Evolutionary conservation across 2,888 invertebrate species (phyloP).

Genomic region (Diabrotica balteata): DNA sequence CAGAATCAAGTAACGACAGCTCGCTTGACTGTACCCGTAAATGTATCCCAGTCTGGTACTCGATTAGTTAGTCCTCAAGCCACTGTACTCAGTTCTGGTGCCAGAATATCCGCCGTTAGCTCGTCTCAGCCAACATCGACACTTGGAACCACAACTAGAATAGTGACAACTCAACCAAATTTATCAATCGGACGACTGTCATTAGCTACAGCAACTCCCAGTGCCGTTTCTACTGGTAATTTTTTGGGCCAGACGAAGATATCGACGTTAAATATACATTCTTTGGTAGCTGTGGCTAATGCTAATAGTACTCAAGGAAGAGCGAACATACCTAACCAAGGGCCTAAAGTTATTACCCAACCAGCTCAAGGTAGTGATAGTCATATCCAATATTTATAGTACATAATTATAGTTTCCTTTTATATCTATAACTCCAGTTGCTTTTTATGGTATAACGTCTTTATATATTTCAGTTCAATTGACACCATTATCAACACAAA

Average conservation of each 20-base stretch:
- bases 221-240: constrained; percentile 46
- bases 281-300: constrained; percentile 54
- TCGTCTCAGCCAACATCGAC: constrained; percentile 45
- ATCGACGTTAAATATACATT: constrained; percentile 54
- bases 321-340: constrained; percentile 50
- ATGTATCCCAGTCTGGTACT: constrained; percentile 48
- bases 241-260: constrained; percentile 52
- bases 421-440: too few species aligned
- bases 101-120: constrained; percentile 52
- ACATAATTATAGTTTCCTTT: too few species aligned
- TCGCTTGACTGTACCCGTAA: constrained; percentile 54
- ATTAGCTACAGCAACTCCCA: constrained; percentile 49
- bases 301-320: constrained; percentile 51
- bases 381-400: too few species aligned
- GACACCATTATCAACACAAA: constrained; percentile 53
- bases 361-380: constrained; percentile 52
- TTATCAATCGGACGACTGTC: constrained; percentile 50
- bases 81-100: constrained; percentile 53
- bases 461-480: constrained; percentile 53
- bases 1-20: constrained; percentile 54
- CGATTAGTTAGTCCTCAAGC: constrained; percentile 54
- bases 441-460: too few species aligned
- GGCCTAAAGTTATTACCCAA: constrained; percentile 59
- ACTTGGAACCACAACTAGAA: constrained; percentile 46
- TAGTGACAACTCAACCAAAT: constrained; percentile 51